These are phyloP conservation scores for Brachionus manjavacas DNA, from an alignment of 1,140 invertebrate species.

Conservation along the genomic window DNA sequence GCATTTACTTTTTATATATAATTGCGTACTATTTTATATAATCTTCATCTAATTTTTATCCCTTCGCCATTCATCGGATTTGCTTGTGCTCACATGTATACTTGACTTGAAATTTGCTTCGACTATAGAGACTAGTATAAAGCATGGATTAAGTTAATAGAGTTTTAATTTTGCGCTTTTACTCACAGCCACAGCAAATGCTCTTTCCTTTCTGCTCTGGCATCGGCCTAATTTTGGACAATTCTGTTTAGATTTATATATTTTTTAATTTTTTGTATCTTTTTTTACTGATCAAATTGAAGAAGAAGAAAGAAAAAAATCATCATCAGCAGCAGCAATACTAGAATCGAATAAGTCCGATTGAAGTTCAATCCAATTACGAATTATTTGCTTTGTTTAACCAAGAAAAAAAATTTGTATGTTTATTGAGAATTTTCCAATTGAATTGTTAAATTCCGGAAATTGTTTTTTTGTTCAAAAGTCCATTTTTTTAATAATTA, in stretches of 20 bases:
- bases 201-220: background rate
- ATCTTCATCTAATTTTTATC: constrained; percentile 13
- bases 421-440: background rate
- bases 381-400: background rate
- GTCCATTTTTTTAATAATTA: background rate
- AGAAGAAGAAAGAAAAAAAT: background rate
- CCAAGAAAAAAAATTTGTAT: background rate
- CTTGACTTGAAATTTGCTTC: background rate
- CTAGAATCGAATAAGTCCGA: background rate
- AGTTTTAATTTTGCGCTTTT: background rate
- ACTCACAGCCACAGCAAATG: background rate
- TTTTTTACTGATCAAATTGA: constrained; percentile 10
- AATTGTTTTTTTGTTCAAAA: background rate
- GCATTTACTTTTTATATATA: background rate
- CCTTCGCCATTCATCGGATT: background rate
- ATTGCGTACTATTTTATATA: constrained; percentile 31
- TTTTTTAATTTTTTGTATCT: constrained; percentile 32
- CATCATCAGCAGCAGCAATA: background rate
- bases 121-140: background rate
- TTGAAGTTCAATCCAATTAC: background rate
- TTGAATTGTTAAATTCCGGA: background rate
- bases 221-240: background rate
- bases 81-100: background rate
- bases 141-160: constrained; percentile 32
- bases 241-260: constrained; percentile 25